phyloP scores from a whole-genome alignment of 2,797 vertebrate species.

The Acanthornis magna region DNA sequence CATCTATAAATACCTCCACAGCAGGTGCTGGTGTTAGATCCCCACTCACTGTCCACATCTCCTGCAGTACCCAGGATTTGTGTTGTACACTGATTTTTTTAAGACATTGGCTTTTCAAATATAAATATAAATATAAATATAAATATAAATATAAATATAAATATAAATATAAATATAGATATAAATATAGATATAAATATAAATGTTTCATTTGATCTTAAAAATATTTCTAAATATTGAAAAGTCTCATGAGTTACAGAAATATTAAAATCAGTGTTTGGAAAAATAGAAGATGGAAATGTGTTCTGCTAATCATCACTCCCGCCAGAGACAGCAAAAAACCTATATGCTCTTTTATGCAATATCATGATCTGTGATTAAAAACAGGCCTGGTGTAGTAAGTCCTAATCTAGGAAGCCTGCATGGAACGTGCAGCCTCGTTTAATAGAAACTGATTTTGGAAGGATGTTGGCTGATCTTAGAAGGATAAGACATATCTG shows the following conservation, averaged over 20 bases:
- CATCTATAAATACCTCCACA: neutral
- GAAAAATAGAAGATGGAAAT: neutral
- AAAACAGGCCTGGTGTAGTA: neutral
- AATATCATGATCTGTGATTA: neutral
- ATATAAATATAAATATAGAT: neutral
- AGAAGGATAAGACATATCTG: neutral
- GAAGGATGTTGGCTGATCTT: neutral
- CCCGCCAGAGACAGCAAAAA: neutral
- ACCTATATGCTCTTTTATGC: neutral
- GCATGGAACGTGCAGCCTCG: neutral
- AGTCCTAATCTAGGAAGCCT: neutral
- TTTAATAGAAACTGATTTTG: neutral
- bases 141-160: neutral
- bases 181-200: too few relatives aligned
- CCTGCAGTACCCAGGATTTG: neutral
- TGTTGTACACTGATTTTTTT: too few relatives aligned
- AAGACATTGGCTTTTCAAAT: neutral
- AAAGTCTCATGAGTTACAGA: neutral
- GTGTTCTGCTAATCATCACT: neutral
- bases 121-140: neutral
- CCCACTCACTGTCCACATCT: neutral
- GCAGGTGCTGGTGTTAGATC: neutral
- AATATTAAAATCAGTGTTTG: neutral
- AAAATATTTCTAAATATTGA: neutral
- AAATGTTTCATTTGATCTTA: neutral